A percentile compares a stretch with the other conserved stretches of the same genome.
phyloP scores from a whole-genome alignment of 92 coral and sea anemone genomes.

The Micromussa lordhowensis region DNA sequence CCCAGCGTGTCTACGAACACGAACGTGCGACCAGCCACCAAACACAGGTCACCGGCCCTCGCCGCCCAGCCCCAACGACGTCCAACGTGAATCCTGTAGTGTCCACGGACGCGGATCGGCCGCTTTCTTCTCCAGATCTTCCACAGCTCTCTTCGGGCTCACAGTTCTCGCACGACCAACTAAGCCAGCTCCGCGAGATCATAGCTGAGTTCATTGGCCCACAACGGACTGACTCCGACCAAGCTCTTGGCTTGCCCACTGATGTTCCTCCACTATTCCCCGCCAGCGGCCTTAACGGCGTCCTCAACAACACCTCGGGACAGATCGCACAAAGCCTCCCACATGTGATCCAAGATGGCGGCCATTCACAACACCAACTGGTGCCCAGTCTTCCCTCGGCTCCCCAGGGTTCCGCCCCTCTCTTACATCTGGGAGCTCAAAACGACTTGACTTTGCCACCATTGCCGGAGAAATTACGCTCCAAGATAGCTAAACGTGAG shows the following conservation, averaged over 20 bases:
- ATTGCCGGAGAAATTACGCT: slow-evolving; percentile 4
- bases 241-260: too few relatives aligned
- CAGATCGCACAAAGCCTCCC: not conserved
- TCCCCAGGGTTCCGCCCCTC: not conserved
- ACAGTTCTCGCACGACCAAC: slow-evolving; percentile 4
- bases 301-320: not conserved
- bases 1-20: slow-evolving; percentile 6
- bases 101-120: not conserved
- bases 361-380: not conserved
- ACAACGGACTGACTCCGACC: not conserved
- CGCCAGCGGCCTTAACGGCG: too few relatives aligned
- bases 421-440: not conserved
- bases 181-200: not conserved
- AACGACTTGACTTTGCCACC: not conserved
- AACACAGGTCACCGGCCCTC: not conserved
- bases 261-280: too few relatives aligned
- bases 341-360: not conserved
- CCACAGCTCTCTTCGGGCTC: not conserved
- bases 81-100: not conserved
- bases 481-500: slow-evolving; percentile 13
- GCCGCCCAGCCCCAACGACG: not conserved
- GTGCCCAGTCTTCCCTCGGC: not conserved
- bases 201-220: not conserved
- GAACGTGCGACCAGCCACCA: not conserved
- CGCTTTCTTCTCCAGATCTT: not conserved